Base-by-base conservation (phyloP, 2,888 invertebrate genomes). In the Cataglyphis cursor region DNA sequence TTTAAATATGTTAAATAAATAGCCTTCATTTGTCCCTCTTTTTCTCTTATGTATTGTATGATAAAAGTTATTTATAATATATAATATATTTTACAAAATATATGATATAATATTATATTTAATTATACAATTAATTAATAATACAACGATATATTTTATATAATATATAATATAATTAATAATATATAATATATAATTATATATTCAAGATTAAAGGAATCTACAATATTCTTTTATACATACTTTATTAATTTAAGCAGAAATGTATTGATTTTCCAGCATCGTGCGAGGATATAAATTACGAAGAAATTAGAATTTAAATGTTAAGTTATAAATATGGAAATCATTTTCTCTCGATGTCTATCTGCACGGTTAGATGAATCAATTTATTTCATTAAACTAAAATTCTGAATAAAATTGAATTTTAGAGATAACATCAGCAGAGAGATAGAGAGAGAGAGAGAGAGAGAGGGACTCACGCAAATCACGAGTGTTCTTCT, bases 361-460 rank as follows among this genome's bases (percentile, higher is more conserved):
- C 15, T 38, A n/a, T 28, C 24, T 35, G 21, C 6, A 31, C 21
- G 9, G 10, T 48, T 28, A 41, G 21, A 54, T 28, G 15, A 70
- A 70, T 70, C 41, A 68, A 57, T 28, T 68, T 66, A 15, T 10
- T 28, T 64, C 2, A 70, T 70, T 59, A 59, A 76, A 57, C 0
- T 54, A n/a, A 10, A 68, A 12, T 59, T 31, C 31, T 31, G 48
- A 28, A 3, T 12, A 41, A 41, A 76, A 21, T 66, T 66, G 15
- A 70, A 57, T 59, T 21, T 31, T 21, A 38, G 31, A 31, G 31
- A 44, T 70, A 44, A 41, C 38, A 64, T 68, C 41, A 31, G 12
- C 41, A 12, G 31, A 35, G 31, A 6, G 6, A 31, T 6, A 31
- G 31, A 31, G 31, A 31, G 31, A 35, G 31, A 35, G 6, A 31